Evolutionary conservation across 2,113 vertebrate genomes (phyloP).

Genomic region (Neotoma lepida): DNA sequence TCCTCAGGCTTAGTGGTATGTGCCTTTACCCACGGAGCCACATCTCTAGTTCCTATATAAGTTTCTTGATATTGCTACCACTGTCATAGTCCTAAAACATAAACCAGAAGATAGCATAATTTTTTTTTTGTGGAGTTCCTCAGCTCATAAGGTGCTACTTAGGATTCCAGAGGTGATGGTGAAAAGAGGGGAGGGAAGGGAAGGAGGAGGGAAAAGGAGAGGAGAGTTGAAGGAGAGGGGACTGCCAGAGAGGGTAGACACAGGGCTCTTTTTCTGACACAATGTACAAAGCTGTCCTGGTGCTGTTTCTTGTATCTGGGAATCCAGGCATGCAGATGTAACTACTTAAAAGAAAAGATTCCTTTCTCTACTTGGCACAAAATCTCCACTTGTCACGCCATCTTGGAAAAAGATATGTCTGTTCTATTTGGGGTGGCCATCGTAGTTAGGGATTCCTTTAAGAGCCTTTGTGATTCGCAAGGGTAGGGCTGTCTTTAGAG

Average conservation of each 20-base stretch:
- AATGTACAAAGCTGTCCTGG: rapidly evolving
- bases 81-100: neutral
- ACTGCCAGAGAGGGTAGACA: neutral
- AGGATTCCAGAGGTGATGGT: neutral
- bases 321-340: neutral
- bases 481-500: neutral
- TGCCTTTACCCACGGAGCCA: neutral
- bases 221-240: neutral
- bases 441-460: neutral
- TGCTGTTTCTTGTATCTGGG: neutral
- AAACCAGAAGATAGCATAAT: neutral
- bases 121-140: neutral
- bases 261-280: neutral
- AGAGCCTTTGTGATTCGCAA: neutral
- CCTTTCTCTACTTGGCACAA: neutral
- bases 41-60: neutral
- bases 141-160: neutral
- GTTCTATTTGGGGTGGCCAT: neutral
- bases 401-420: neutral
- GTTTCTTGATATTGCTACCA: neutral
- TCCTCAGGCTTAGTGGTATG: neutral
- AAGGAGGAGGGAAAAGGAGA: neutral
- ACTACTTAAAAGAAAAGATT: neutral
- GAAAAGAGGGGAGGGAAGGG: neutral
- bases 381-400: neutral